Conservation (phyloP, 2,888 invertebrate genomes). For the Scaptomyza caliginosa region DNA sequence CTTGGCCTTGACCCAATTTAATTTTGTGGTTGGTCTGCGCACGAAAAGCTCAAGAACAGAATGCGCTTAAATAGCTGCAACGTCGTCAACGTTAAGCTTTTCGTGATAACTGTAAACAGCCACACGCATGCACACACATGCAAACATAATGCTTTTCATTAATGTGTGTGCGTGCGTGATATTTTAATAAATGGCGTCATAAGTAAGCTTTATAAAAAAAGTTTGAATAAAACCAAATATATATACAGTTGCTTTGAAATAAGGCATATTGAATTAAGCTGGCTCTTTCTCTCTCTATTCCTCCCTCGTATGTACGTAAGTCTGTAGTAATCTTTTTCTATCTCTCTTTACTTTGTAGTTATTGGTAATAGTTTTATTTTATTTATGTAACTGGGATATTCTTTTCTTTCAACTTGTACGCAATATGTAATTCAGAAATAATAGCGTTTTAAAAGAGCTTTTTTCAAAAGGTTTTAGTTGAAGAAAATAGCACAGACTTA, state of each 20-base stretch:
- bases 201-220: slow-evolving; percentile 33
- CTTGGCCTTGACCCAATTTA: slow-evolving; percentile 77
- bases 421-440: slow-evolving; percentile 22
- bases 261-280: slow-evolving; percentile 39
- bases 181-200: slow-evolving; percentile 5
- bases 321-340: slow-evolving; percentile 38
- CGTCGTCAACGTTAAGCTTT: slow-evolving; percentile 40
- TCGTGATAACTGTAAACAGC: slow-evolving; percentile 46
- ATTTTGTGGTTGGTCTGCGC: slow-evolving; percentile 25
- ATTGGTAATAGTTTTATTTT: slow-evolving; percentile 46
- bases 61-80: slow-evolving; percentile 38
- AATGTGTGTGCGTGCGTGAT: neutral
- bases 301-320: slow-evolving; percentile 34
- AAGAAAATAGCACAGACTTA: neutral
- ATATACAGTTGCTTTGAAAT: slow-evolving; percentile 22
- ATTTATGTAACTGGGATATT: slow-evolving; percentile 44
- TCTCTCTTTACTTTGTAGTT: slow-evolving; percentile 54
- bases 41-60: slow-evolving; percentile 44
- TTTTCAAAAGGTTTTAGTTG: slow-evolving; percentile 28
- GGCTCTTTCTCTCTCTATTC: neutral
- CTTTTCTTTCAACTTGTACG: slow-evolving; percentile 58
- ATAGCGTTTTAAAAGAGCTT: slow-evolving; percentile 45
- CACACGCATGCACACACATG: neutral
- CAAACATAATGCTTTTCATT: neutral
- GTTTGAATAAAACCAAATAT: slow-evolving; percentile 13